Evolutionary conservation across 2,888 invertebrate species (phyloP).

Genomic region (Ichneumoninae sp.): DNA sequence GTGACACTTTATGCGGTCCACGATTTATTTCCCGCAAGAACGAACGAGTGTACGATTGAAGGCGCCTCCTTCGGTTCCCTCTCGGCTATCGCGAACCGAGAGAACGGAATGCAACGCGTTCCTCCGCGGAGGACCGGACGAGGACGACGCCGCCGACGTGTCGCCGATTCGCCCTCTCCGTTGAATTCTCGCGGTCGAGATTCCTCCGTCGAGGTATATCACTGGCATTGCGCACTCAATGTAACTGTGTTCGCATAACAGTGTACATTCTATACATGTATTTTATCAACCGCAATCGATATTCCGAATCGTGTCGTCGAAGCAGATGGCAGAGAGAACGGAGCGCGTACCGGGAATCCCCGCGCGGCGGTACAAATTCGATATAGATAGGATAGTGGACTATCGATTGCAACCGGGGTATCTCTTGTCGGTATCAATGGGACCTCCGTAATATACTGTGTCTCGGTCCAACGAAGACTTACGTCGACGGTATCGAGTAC

Average conservation of each 20-base stretch:
- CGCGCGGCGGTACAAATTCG: slow-evolving; percentile 25
- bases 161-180: slow-evolving; percentile 48
- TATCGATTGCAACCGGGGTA: slow-evolving; percentile 33
- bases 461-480: slow-evolving; percentile 12
- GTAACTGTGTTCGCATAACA: neutral
- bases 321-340: slow-evolving; percentile 45
- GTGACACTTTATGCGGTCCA: too few relatives aligned
- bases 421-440: slow-evolving; percentile 34
- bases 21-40: too few relatives aligned
- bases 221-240: neutral
- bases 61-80: neutral
- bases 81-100: slow-evolving; percentile 45
- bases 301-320: slow-evolving; percentile 44
- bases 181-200: slow-evolving; percentile 55
- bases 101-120: slow-evolving; percentile 55
- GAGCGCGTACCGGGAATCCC: slow-evolving; percentile 32
- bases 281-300: slow-evolving; percentile 44
- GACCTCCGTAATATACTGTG: neutral
- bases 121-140: slow-evolving; percentile 19
- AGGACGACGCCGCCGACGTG: slow-evolving; percentile 48
- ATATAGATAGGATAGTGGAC: slow-evolving; percentile 20
- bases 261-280: slow-evolving; percentile 12
- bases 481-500: neutral
- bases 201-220: slow-evolving; percentile 15
- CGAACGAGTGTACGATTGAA: too few relatives aligned